phyloP scores from a whole-genome alignment of 92 coral and sea anemone species.

The Hydrozoanthus gracilis region DNA sequence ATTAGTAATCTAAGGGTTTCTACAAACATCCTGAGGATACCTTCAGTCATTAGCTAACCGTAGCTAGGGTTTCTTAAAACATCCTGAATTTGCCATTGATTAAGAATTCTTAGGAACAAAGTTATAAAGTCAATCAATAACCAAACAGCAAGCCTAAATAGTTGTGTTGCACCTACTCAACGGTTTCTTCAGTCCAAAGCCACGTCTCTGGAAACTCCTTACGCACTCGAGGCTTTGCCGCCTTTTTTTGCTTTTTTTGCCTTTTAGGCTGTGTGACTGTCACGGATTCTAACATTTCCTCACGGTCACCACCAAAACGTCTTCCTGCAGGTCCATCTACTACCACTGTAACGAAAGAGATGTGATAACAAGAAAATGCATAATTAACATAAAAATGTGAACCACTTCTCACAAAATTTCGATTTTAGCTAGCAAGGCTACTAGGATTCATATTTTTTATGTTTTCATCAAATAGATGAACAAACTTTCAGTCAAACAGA shows the following conservation, averaged over 20 bases:
- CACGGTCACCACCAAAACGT: not conserved
- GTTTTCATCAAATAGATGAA: not conserved
- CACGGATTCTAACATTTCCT: too few species aligned
- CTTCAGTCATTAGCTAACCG: too few species aligned
- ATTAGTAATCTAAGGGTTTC: too few species aligned
- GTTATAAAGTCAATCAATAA: not conserved
- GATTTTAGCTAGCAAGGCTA: not conserved
- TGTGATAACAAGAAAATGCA: too few species aligned
- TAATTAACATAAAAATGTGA: too few species aligned
- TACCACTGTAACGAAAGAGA: too few species aligned
- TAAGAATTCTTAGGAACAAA: too few species aligned
- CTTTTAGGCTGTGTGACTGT: not conserved
- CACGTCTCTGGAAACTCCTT: slow-evolving; percentile 47
- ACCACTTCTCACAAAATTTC: too few species aligned
- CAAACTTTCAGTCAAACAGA: not conserved
- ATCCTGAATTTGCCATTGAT: too few species aligned
- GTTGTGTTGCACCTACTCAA: slow-evolving; percentile 13
- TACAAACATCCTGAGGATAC: too few species aligned
- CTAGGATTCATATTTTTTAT: not conserved
- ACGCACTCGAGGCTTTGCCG: not conserved
- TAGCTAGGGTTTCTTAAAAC: too few species aligned
- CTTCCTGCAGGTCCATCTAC: not conserved
- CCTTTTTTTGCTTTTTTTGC: not conserved
- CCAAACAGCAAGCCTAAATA: not conserved
- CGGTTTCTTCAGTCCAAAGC: slow-evolving; percentile 50